Evolutionary conservation across 2,113 vertebrate species (phyloP), one percentile per base, ranked within the genome.

Genomic region (Sigmodon hispidus): DNA sequence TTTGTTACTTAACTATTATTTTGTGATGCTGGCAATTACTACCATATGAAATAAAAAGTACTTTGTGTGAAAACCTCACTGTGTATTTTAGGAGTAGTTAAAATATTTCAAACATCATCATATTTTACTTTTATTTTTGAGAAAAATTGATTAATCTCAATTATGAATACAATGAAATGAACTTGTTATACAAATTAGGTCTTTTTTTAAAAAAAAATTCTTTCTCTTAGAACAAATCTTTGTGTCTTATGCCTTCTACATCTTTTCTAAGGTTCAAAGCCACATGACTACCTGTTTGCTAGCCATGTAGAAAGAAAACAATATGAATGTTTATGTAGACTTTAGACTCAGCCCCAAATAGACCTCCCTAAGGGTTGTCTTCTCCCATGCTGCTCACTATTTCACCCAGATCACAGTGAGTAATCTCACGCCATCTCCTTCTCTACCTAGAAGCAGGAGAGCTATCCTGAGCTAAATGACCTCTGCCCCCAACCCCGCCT

Each of bases 1-100:
- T 87, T 89, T 92, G 48, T 79, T 87, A 65, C 26, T 70, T 86
- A 92, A 65, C 31, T 93, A 55, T 73, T 80, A 69, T 43, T 93
- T 94, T 50, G 83, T 83, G 13, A 34, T 81, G 13, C 31, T 79
- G 31, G 45, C 92, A 89, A 79, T 86, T 16, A 10, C 90, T 94
- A 72, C 43, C 11, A 63, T 76, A 7, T 22, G 9, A 19, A 88
- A 70, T 93, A 57, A 94, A 80, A 94, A n/a, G n/a, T 61, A 76
- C 22, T 76, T 95, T 21, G 6, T 34, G 48, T 92, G 16, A 96
- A 72, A 94, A 40, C 17, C 17, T 72, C 63, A 21, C 21, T 69
- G 1, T 63, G 11, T 65, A 4, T 88, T 90, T 59, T 75, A 52
- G 22, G 29, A 84, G 2, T 31, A 95, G 52, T 83, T 88, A 81